Conservation (phyloP, 2,888 invertebrate genomes). For the Imbricaverruca yamaguchii region DNA sequence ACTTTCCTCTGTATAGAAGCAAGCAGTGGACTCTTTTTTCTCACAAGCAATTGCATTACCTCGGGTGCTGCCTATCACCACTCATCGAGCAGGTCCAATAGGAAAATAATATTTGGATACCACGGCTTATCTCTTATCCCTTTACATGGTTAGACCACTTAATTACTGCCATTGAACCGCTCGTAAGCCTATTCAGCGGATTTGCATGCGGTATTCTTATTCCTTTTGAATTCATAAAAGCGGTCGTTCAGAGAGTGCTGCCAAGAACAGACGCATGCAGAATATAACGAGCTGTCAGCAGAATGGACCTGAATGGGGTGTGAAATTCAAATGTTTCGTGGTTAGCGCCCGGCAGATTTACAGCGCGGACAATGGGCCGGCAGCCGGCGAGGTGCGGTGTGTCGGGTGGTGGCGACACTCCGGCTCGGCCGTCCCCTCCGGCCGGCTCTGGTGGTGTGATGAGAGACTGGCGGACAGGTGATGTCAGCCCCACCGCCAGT, state of each 20-base stretch:
- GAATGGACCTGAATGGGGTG: conserved; percentile 3
- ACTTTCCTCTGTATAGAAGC: no score
- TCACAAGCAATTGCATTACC: neutral
- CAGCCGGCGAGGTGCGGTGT: neutral
- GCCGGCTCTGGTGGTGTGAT: no score
- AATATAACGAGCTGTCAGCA: neutral
- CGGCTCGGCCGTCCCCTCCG: neutral
- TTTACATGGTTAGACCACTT: conserved; percentile 22
- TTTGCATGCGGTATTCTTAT: conserved; percentile 16
- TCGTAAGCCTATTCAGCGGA: neutral
- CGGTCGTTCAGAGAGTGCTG: neutral
- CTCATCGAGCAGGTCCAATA: neutral
- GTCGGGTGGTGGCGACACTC: neutral
- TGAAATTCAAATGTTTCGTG: conserved; percentile 13
- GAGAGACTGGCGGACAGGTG: no score
- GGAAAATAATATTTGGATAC: neutral
- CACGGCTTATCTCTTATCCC: neutral
- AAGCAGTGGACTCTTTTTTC: neutral
- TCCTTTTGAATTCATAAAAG: conserved; percentile 16
- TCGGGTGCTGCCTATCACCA: neutral
- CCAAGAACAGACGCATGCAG: neutral
- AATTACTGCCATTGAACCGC: conserved; percentile 19
- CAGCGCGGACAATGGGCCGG: neutral
- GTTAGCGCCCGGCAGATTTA: neutral
- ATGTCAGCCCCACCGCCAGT: no score